Percentiles rank a stretch among this genome's conserved stretches.
Conservation (phyloP, 2,888 invertebrate genomes). For the Drosophila paramelanica region DNA sequence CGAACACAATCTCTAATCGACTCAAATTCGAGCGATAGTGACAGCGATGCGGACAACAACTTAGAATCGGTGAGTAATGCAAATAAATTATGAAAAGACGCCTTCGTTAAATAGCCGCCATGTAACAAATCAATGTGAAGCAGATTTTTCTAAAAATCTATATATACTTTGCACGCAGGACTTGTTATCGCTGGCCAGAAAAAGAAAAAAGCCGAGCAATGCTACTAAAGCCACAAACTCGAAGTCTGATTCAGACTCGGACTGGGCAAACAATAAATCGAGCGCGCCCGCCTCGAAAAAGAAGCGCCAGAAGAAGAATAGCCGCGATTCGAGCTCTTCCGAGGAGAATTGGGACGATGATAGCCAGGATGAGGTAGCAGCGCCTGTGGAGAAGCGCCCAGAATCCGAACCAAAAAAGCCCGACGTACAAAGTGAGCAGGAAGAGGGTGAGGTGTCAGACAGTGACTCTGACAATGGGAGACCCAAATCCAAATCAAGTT, state of each 20-base stretch:
- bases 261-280: slow-evolving; percentile 84
- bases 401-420: slow-evolving; percentile 77
- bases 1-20: slow-evolving; percentile 93
- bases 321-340: slow-evolving; percentile 77
- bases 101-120: slow-evolving; percentile 20
- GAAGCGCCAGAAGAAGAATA: slow-evolving; percentile 83
- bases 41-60: slow-evolving; percentile 91
- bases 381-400: slow-evolving; percentile 32
- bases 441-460: slow-evolving; percentile 95
- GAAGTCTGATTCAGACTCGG: slow-evolving; percentile 86
- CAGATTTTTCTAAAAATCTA: slow-evolving; percentile 32
- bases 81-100: neutral
- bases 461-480: slow-evolving; percentile 86
- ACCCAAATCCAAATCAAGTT: slow-evolving; percentile 40
- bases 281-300: slow-evolving; percentile 83
- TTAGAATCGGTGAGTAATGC: slow-evolving; percentile 91
- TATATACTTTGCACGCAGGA: slow-evolving; percentile 86
- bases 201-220: slow-evolving; percentile 87
- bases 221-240: slow-evolving; percentile 85
- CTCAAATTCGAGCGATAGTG: slow-evolving; percentile 93
- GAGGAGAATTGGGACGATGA: slow-evolving; percentile 85
- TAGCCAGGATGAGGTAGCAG: slow-evolving; percentile 79
- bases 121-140: slow-evolving; percentile 32
- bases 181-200: slow-evolving; percentile 92
- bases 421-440: slow-evolving; percentile 87